phyloP scores from a whole-genome alignment of 2,888 invertebrate species.

The Calephelis perditalis region DNA sequence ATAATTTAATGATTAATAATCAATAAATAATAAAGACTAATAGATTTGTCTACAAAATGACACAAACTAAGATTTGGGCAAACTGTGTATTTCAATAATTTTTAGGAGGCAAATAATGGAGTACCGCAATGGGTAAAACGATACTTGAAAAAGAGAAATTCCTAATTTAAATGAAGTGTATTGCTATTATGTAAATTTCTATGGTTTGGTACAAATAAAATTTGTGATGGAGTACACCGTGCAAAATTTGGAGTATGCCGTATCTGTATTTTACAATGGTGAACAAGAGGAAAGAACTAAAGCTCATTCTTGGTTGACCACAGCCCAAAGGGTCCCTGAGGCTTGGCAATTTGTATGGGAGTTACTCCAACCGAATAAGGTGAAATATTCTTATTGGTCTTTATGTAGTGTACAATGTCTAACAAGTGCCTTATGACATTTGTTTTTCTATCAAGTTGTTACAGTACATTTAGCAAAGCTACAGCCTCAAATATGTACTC shows the following conservation, averaged over 20 bases:
- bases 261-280: constrained; percentile 82
- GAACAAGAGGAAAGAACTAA: constrained; percentile 82
- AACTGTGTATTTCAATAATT: not conserved
- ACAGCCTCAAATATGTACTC: too few species aligned
- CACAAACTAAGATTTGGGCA: too few species aligned
- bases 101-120: too few species aligned
- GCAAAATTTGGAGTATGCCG: constrained; percentile 83
- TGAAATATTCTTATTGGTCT: constrained; percentile 43
- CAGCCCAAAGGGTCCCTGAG: constrained; percentile 89
- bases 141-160: too few species aligned
- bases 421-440: too few species aligned
- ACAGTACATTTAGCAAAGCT: too few species aligned
- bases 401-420: not conserved
- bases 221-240: constrained; percentile 78
- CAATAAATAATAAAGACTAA: too few species aligned
- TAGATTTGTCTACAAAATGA: too few species aligned
- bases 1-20: not conserved
- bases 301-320: constrained; percentile 91
- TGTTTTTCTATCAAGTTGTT: too few species aligned
- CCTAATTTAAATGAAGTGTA: not conserved
- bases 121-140: too few species aligned
- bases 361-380: constrained; percentile 88
- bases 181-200: not conserved
- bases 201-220: not conserved
- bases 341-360: constrained; percentile 97